Base-by-base conservation (phyloP, 2,888 invertebrate species). In the Archips xylosteana region DNA sequence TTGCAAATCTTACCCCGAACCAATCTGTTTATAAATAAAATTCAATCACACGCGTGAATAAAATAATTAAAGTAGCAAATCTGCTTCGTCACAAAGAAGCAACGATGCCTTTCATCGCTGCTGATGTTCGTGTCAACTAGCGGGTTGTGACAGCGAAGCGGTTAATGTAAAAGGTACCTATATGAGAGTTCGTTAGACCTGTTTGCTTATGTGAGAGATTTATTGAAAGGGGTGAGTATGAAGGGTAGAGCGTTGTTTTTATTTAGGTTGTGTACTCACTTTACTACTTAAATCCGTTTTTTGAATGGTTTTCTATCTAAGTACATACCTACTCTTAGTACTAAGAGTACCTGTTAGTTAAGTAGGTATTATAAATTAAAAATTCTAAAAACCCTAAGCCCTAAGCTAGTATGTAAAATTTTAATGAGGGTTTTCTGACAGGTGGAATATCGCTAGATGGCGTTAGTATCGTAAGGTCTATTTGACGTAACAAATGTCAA, bases 41-140 rank as follows among this genome's bases (percentile, higher is more conserved):
- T 84, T 84, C 85, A 87, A 90, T 90, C 89, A 87, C 83, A 86
- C 87, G 87, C 85, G 67, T 80, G 78, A 78, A 78, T 77, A 75
- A 75, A 67, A 67, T 75, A 64, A 63, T 74, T 69, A 64, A 74
- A 74, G 69, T 69, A 69, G 67, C 62, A 62, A 32, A 64, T 64
- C 34, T 13, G 67, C 47, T 36, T 42, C 57, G 64, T 71, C 70
- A 63, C 47, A 34, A 45, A 49, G 51, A 49, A 57, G 63, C 62
- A 62, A 65, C 15, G 51, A 57, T 65, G 67, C 76, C 76, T 82
- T 83, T 75, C 82, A 83, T 79, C 77, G 79, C 79, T 70, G 77
- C 70, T 78, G 80, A 82, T 78, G 77, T 73, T 78, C 76, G 68
- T 77, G 75, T 76, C 76, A 79, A 76, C 74, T 71, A 61, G 34